Evolutionary conservation across 2,797 vertebrate genomes (phyloP), one percentile per base, ranked within the genome.

Genomic region (Denticeps clupeoides): DNA sequence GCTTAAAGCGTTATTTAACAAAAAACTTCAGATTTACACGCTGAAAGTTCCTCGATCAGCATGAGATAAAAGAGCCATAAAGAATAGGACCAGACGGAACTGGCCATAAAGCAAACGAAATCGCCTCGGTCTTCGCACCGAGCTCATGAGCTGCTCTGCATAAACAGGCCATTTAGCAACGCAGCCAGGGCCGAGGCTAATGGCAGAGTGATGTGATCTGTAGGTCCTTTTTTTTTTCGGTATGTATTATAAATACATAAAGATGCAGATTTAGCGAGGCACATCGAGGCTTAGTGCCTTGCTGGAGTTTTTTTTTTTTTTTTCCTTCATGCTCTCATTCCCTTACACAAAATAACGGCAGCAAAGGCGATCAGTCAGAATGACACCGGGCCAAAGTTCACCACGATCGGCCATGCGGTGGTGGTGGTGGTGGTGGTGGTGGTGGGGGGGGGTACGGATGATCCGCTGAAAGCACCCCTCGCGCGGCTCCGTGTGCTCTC

Each of bases 201-300:
- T 65, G 53, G 50, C 13, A 49, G 49, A 45, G 44, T 65, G 59
- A 65, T 52, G 59, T 51, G 40, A 22, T 52, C 62, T 59, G 59
- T 59, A 42, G 31, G 45, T 16, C 33, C 7, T 35, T 26, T 47
- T 19, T 45, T 56, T 59, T 49, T 24, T 18, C 45, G 60, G 55
- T 62, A 57, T 59, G 60, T 59, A 54, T 55, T 59, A 62, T 62
- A 59, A 59, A 65, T 65, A 65, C 55, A 33, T 59, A 41, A 25
- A 49, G 38, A 54, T 31, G 41, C 47, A 55, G 57, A 41, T 59
- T 55, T 59, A 59, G 57, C 45, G 57, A 47, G 48, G 41, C 56
- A 52, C 48, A 49, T 45, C 53, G 38, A 21, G 25, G 41, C 44
- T 55, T 58, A 58, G 56, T 52, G 56, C 45, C 27, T 40, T 41